Evolutionary conservation across 2,797 vertebrate genomes (phyloP).

Genomic region (Malurus splendens): DNA sequence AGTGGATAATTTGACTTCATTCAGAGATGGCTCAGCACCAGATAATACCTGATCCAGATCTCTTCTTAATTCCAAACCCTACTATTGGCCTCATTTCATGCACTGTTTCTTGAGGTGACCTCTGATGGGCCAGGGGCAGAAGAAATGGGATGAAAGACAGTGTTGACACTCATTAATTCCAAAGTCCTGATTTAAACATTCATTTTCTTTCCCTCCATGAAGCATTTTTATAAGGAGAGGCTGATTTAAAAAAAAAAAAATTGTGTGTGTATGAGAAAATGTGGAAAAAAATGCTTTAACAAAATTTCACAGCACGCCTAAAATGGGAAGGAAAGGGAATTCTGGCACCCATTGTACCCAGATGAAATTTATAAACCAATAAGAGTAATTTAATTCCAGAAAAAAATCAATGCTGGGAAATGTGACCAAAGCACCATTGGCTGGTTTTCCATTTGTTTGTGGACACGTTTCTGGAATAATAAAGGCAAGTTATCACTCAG

Average conservation of each 20-base stretch:
- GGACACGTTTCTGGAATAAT: background rate
- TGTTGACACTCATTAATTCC: background rate
- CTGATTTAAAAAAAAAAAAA: background rate
- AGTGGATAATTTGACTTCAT: conserved; percentile 47
- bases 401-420: conserved; percentile 8
- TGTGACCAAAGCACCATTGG: background rate
- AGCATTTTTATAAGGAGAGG: background rate
- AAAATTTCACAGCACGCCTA: background rate
- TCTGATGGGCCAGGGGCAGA: background rate
- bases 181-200: background rate
- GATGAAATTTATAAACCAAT: conserved; percentile 11
- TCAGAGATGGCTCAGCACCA: conserved; percentile 18
- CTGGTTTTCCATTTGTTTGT: conserved; percentile 1
- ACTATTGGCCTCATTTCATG: background rate
- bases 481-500: background rate
- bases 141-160: background rate
- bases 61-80: background rate
- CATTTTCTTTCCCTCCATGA: background rate
- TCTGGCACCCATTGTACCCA: background rate
- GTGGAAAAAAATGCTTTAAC: background rate
- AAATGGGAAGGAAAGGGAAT: background rate
- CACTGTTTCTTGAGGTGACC: background rate
- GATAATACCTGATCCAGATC: conserved; percentile 11
- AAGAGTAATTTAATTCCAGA: background rate
- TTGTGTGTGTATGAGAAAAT: background rate